Evolutionary conservation across 2,888 invertebrate genomes (phyloP).

Genomic region (Microplitis deprimator): DNA sequence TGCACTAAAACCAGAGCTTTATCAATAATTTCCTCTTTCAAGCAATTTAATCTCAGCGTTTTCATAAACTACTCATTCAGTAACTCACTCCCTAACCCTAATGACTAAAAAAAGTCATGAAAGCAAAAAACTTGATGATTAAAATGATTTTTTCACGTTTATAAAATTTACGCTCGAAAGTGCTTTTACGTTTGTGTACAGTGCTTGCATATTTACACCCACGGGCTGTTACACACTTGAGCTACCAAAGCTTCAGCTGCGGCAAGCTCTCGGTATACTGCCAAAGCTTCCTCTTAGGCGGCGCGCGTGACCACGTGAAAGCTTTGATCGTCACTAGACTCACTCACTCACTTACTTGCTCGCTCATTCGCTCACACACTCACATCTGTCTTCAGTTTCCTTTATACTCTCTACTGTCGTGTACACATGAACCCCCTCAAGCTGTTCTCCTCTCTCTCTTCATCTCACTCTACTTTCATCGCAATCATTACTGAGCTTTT

Average conservation of each 20-base stretch:
- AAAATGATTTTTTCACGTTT: constrained; percentile 31
- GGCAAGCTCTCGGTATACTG: neutral
- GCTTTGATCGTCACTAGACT: constrained; percentile 48
- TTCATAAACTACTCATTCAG: neutral
- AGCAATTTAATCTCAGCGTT: neutral
- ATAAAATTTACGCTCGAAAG: constrained; percentile 31
- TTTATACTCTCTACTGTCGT: neutral
- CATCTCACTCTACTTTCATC: neutral
- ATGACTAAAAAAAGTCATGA: too few species aligned
- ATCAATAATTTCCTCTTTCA: too few species aligned
- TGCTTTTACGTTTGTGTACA: constrained; percentile 35
- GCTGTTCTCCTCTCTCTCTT: neutral
- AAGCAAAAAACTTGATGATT: constrained; percentile 8
- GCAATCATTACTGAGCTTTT: neutral
- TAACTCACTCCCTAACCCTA: too few species aligned
- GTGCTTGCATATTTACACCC: constrained; percentile 46
- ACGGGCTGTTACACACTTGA: constrained; percentile 13
- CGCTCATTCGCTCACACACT: neutral
- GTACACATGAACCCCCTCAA: neutral
- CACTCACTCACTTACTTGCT: neutral
- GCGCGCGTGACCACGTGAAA: constrained; percentile 41
- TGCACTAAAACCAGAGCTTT: too few species aligned
- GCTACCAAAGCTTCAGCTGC: neutral
- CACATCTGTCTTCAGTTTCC: neutral
- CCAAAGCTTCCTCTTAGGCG: neutral